Conservation (phyloP, 2,113 vertebrate genomes). For the Phaethornis superciliosus region DNA sequence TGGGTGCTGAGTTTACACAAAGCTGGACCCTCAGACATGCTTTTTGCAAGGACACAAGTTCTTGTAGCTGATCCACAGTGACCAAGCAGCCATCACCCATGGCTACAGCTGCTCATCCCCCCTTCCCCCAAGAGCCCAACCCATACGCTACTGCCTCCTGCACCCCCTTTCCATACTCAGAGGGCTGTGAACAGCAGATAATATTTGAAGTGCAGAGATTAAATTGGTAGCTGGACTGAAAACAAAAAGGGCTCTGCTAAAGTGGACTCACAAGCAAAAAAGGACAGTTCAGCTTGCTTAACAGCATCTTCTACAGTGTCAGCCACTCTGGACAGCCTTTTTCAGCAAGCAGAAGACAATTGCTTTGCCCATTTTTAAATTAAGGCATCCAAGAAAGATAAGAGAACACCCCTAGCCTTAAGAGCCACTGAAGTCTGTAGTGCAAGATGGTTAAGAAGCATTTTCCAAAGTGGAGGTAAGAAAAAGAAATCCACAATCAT, state of each 20-base stretch:
- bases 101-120: neutral
- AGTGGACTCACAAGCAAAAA: neutral
- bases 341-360: constrained; percentile 1
- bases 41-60: neutral
- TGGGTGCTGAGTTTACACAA: neutral
- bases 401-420: neutral
- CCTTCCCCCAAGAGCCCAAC: too few relatives aligned
- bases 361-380: neutral
- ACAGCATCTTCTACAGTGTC: neutral
- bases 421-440: neutral
- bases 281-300: neutral
- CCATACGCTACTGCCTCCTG: neutral
- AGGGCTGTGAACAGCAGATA: neutral
- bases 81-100: rapidly evolving
- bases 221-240: neutral
- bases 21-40: neutral
- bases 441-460: neutral
- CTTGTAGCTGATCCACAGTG: neutral
- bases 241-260: neutral
- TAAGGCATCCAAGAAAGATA: neutral
- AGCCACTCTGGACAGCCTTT: neutral
- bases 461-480: neutral
- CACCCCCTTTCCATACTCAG: neutral
- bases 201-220: neutral
- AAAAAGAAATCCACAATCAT: neutral